phyloP scores from a whole-genome alignment of 2,888 invertebrate genomes.

The Augochlorella aurata region DNA sequence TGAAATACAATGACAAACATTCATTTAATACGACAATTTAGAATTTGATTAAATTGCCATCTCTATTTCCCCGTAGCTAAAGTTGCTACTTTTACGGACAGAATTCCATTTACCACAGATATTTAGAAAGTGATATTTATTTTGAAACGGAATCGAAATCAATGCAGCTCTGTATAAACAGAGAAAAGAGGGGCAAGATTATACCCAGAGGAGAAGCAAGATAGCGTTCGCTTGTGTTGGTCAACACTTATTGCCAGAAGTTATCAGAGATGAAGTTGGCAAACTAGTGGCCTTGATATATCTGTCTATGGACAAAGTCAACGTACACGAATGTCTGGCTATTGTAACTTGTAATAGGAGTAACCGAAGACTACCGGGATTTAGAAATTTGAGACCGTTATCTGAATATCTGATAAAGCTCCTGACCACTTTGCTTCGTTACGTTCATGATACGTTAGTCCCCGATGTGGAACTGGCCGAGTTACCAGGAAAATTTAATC shows the following conservation, averaged over 20 bases:
- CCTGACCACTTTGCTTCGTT: neutral
- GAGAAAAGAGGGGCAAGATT: neutral
- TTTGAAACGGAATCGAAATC: neutral
- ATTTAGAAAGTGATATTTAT: neutral
- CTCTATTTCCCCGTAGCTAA: neutral
- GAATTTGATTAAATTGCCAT: neutral
- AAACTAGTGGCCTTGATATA: conserved; percentile 8
- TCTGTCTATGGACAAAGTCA: neutral
- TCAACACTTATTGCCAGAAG: conserved; percentile 1
- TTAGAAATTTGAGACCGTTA: neutral
- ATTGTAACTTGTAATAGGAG: neutral
- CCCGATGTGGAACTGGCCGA: neutral
- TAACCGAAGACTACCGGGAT: conserved; percentile 1
- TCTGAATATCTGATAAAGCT: conserved; percentile 9
- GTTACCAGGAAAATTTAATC: neutral
- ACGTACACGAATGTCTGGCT: neutral
- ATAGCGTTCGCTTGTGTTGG: neutral
- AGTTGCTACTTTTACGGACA: neutral
- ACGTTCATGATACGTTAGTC: neutral
- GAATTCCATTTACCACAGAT: neutral
- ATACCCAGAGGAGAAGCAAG: neutral
- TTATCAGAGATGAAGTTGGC: conserved; percentile 10
- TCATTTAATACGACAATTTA: neutral
- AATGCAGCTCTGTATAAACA: neutral
- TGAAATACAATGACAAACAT: neutral